Evolutionary conservation across 1,140 invertebrate species (phyloP), one percentile per base, ranked within the genome.

Genomic region (Latrodectus geometricus): DNA sequence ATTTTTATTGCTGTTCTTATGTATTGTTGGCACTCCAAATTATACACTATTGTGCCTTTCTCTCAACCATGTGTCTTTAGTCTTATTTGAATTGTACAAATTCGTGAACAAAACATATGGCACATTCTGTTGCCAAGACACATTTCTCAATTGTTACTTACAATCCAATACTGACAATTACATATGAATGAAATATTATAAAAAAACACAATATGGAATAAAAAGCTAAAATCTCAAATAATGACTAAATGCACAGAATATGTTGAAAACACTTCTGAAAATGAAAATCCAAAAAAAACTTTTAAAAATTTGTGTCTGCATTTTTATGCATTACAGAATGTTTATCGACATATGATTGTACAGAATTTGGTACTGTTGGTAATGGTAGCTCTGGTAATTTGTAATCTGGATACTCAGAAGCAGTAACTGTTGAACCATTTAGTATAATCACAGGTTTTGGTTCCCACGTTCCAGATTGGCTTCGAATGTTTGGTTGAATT

Each of bases 381-480:
- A 86, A 20, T 49, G 83, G 83, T 23, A 86, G n/a, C 48, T 87
- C 76, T 0, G 85, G 68, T 21, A 80, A 21, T 21, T 87, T 80
- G 61, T 87, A 87, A 52, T 87, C 85, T 7, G 85, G 77, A 20
- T 73, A 87, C 9, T 87, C 85, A 9, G 83, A 86, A 15, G 76
- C 76, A 8, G 76, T 80, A n/a, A 78, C 74, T 9, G 75, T 80
- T 72, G 86, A 82, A 48, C 79, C 86, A 23, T 87, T 87, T 4
- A 87, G 20, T 15, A 87, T 82, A 23, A 87, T 87, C 9, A 87
- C 77, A 15, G 86, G 86, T 61, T 87, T 87, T 23, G 86, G 72
- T n/a, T 82, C 79, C 86, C 86, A 87, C 9, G 49, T 12, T 17
- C 75, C 72, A 12, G 77, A 75, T 21, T 77, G 65, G 20, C 68